Base-by-base conservation (phyloP, 2,888 invertebrate genomes). In the Pyrrhosoma nymphula region DNA sequence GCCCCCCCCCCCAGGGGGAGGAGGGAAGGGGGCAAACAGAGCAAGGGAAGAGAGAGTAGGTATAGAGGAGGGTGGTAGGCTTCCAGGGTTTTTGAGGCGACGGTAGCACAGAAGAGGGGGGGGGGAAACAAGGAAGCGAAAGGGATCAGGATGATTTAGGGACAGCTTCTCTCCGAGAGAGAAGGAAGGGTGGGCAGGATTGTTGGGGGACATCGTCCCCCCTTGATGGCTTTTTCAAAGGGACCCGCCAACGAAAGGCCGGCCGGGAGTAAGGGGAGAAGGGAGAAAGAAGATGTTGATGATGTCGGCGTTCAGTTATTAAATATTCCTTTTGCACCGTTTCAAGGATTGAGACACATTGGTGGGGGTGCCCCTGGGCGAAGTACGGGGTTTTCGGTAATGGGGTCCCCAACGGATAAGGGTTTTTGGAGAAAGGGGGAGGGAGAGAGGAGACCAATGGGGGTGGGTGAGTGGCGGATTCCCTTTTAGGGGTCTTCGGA, bases 291-390 rank as follows among this genome's bases (percentile, higher is more conserved):
- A 47, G 89, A 47, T 82, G 82, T 16, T 82, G 82, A 82, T 82
- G 82, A 82, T 82, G 82, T 18, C 82, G 82, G 35, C 30, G 82
- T 82, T 82, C 82, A 82, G 35, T 69, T 82, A 82, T 82, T 82
- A 82, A 82, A 82, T 82, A 82, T 82, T 82, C 82, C 82, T 82
- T 82, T 82, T 82, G 82, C 82, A n/a, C 82, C 82, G 82, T 82
- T 82, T 82, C 82, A 12, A 16, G 82, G 82, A 82, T 82, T 82
- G 82, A 35, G 82, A 82, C 14, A 35, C 20, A 20, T 23, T 12
- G 82, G 82, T 16, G 14, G 82, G 16, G 35, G 82, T 6, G 82
- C 10, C 8, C 6, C 82, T 75, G 14, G 82, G 30, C 14, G 12
- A 35, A n/a, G 82, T n/a, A 35, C 14, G 35, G 18, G 82, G 82